Evolutionary conservation across 2,113 vertebrate genomes (phyloP), one percentile per base, ranked within the genome.

Genomic region (Cathartes aura): DNA sequence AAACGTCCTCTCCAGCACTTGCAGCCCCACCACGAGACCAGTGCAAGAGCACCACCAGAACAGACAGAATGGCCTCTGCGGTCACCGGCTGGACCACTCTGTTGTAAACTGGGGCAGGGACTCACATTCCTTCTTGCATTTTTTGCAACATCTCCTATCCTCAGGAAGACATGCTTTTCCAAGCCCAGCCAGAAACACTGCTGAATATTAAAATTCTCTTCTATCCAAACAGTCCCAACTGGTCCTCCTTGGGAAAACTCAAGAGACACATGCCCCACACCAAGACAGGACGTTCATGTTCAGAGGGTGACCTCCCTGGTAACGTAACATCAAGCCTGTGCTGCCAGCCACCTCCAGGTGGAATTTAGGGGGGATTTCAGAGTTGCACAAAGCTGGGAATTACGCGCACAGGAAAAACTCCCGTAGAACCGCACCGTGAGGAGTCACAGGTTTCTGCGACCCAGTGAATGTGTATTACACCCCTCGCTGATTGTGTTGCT

Each of bases 341-440:
- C 64, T 5, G 6, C 32, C 17, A 8, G 74, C 80, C 59, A 3
- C 8, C 3, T 0, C 71, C 81, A 4, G 12, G 52, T 27, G 56
- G 42, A n/a, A n/a, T 9, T 45, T 3, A 3, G 19, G 29, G 45
- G 5, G 21, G 7, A 27, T 79, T 74, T 80, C 50, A 45, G 43
- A 16, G 5, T 19, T 42, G 64, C 87, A 45, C 43, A 38, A 23
- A 72, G 24, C 63, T 67, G 68, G 47, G 68, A 43, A 52, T 30
- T 18, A 18, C 2, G 1, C 56, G 17, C 3, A 4, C 17, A 14
- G 40, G 38, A 21, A 19, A 42, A 82, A 12, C 16, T 15, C 15
- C 74, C 16, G 1, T 30, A 8, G 58, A 45, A 20, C 12, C 67
- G 27, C 24, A 29, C 5, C 1, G 0, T 0, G 20, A 22, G 66